These are phyloP conservation scores for Andrena marginata DNA, from an alignment of 2,888 invertebrate genomes.

Conservation along the genomic window DNA sequence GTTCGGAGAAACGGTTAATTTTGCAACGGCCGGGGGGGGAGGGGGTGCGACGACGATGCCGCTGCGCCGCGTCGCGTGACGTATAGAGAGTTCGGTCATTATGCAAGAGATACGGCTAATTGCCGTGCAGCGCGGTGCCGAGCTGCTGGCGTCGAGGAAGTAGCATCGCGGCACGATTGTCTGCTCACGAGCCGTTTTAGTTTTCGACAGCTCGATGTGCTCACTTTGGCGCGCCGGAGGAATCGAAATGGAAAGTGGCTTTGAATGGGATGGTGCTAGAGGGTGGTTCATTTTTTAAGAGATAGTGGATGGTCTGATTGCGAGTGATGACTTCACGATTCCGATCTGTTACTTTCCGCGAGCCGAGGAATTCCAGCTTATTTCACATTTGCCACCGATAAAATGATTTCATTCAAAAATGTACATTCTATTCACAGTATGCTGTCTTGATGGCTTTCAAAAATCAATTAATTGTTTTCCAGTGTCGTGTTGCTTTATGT, in stretches of 20 bases:
- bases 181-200: constrained; percentile 6
- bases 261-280: not conserved
- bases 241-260: not conserved
- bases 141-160: constrained; percentile 17
- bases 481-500: too few relatives aligned
- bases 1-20: constrained; percentile 49
- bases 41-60: constrained; percentile 14
- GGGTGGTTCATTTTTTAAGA: not conserved
- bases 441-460: too few relatives aligned
- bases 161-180: constrained; percentile 20
- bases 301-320: too few relatives aligned
- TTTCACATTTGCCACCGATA: too few relatives aligned
- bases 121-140: constrained; percentile 18
- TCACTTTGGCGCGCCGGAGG: not conserved
- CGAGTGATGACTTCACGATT: too few relatives aligned
- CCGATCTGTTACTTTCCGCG: too few relatives aligned
- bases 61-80: constrained; percentile 19
- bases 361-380: too few relatives aligned
- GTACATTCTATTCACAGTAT: too few relatives aligned
- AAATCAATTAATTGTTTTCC: too few relatives aligned
- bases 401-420: too few relatives aligned
- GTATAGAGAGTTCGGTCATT: constrained; percentile 42
- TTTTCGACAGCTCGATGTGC: constrained; percentile 12
- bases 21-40: constrained; percentile 25
- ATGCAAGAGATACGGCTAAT: constrained; percentile 56